Base-by-base conservation (phyloP, 2,113 vertebrate genomes). In the Leucopsar rothschildi region DNA sequence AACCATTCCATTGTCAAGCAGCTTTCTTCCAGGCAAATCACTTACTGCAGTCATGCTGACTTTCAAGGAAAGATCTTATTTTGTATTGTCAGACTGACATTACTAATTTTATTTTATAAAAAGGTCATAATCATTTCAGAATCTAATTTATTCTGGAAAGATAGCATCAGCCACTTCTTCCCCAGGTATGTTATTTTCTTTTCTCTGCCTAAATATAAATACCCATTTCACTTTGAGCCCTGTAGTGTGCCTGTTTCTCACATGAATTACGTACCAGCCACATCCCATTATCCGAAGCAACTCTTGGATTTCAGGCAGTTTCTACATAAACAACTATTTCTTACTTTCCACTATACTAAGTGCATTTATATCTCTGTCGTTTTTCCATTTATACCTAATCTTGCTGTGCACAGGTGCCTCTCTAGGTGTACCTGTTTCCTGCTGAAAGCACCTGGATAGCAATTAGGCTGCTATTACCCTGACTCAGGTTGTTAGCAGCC, bases 401-500 rank as follows among this genome's bases (percentile, higher is more conserved):
- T 90, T 40, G 28, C 35, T 57, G 60, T 52, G 60, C 56, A 27
- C 44, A 66, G 69, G 44, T 80, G 42, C 60, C 56, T 78, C 82
- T 80, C 83, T 66, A 92, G 94, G 93, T 86, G 90, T 77, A 90
- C 25, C 71, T 83, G 37, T 61, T 94, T 78, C 85, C 82, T 81
- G 68, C 63, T 87, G 70, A 90, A 90, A 81, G 71, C 68, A 50
- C 71, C 88, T 55, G 50, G 63, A 29, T 66, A 47, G 79, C 68
- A 93, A 90, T 88, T 92, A 90, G 64, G 72, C 88, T 96, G 50
- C 56, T 93, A 83, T 77, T 86, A 83, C n/a, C 35, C 8, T 88
- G 87, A 95, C 50, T 95, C 91, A 95, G 84, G 75, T 65, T 80
- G 47, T 95, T 95, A 94, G 47, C 88, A 52, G 10, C 50, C 50